These are phyloP conservation scores for Bathynomus jamesi DNA, from an alignment of 1,140 invertebrate species.

Conservation along the genomic window DNA sequence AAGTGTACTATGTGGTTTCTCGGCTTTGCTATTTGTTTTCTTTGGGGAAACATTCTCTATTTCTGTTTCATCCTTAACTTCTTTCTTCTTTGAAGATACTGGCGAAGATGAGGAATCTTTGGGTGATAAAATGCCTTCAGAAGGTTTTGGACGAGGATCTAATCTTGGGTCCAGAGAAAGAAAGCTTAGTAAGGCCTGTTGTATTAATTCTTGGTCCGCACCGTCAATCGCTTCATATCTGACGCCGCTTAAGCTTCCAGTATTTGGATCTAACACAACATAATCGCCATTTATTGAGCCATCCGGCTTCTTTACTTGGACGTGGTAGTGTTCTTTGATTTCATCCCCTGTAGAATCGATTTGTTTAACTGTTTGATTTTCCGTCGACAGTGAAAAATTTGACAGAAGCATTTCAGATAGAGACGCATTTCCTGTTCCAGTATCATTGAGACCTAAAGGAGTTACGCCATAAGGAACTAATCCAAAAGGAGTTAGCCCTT, in stretches of 20 bases:
- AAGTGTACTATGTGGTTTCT: too few relatives aligned
- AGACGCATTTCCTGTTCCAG: background rate
- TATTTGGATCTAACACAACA: slow-evolving; percentile 4
- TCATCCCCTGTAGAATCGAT: background rate
- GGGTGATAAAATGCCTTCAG: too few relatives aligned
- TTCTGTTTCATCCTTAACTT: too few relatives aligned
- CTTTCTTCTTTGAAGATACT: too few relatives aligned
- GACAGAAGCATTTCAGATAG: background rate
- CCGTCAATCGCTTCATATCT: slow-evolving; percentile 12
- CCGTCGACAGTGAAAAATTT: background rate
- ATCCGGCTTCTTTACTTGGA: slow-evolving; percentile 6
- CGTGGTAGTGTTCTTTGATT: slow-evolving; percentile 9
- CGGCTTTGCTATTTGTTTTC: too few relatives aligned
- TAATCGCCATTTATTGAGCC: slow-evolving; percentile 13
- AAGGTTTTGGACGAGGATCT: too few relatives aligned
- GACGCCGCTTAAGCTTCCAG: slow-evolving; percentile 8
- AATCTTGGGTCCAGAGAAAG: slow-evolving; percentile 5
- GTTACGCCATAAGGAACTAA: slow-evolving; percentile 5
- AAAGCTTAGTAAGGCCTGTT: slow-evolving; percentile 5
- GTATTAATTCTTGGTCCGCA: slow-evolving; percentile 1
- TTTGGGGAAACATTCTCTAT: too few relatives aligned
- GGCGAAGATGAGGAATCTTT: too few relatives aligned
- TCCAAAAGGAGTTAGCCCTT: slow-evolving; percentile 5
- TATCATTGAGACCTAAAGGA: background rate
- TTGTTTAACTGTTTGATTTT: background rate